These are phyloP conservation scores for Nothocercus julius DNA, from an alignment of 2,113 vertebrate species.

Conservation along the genomic window DNA sequence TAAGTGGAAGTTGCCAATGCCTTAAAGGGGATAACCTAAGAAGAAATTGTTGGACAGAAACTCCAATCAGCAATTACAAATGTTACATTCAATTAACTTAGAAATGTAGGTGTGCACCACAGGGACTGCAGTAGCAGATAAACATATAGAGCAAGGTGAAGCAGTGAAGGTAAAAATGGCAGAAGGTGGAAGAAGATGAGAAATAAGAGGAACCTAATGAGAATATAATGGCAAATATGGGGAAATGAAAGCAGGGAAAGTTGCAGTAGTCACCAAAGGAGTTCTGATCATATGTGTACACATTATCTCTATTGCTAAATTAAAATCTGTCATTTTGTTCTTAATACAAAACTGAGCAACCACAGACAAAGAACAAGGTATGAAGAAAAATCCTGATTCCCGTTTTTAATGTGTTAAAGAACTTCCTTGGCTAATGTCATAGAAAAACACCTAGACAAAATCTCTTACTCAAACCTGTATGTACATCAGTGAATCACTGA, in stretches of 20 bases:
- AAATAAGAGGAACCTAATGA: slow-evolving; percentile 3
- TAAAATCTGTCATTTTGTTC: slow-evolving; percentile 35
- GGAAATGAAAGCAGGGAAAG: slow-evolving; percentile 2
- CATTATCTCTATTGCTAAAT: neutral
- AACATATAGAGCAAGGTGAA: neutral
- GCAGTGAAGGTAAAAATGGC: neutral
- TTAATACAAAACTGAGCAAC: slow-evolving; percentile 10
- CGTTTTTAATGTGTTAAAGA: slow-evolving; percentile 47
- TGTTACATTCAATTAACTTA: neutral
- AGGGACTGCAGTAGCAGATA: neutral
- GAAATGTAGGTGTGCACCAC: neutral
- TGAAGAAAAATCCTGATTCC: neutral
- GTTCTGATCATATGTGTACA: slow-evolving; percentile 11
- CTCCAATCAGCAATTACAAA: neutral
- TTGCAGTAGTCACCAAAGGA: neutral
- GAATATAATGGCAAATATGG: neutral
- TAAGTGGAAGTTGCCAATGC: neutral
- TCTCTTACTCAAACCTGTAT: slow-evolving; percentile 2
- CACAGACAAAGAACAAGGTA: slow-evolving; percentile 3
- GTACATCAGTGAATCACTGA: slow-evolving; percentile 23
- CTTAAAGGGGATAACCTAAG: neutral
- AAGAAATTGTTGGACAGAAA: neutral
- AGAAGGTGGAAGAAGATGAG: neutral
- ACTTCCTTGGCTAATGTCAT: slow-evolving; percentile 13
- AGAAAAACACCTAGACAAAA: slow-evolving; percentile 1